Percentiles rank a stretch among this genome's conserved stretches.
Evolutionary conservation across 2,888 invertebrate genomes (phyloP).

Genomic region (Xanthorhoe designata): DNA sequence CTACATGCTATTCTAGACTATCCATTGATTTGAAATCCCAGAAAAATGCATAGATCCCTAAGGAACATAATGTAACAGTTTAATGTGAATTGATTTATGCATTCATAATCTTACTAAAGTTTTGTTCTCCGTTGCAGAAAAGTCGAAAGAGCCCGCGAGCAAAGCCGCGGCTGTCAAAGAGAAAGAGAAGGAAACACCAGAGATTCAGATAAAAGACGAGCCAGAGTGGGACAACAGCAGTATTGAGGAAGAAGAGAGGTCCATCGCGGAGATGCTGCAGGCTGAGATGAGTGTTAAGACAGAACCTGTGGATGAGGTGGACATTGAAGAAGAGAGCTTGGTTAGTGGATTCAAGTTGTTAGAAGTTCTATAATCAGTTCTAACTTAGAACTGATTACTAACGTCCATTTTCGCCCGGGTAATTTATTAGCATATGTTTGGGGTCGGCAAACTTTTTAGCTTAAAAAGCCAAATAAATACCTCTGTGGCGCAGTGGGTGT

Average conservation of each 20-base stretch:
- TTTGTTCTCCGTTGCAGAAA: conserved; percentile 53
- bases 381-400: too few relatives aligned
- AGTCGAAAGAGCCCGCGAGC: conserved; percentile 54
- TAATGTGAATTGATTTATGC: too few relatives aligned
- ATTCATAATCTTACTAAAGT: neutral
- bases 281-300: conserved; percentile 89
- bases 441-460: too few relatives aligned
- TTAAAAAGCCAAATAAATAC: too few relatives aligned
- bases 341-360: conserved; percentile 51
- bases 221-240: conserved; percentile 89
- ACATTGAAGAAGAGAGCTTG: conserved; percentile 83
- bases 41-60: too few relatives aligned
- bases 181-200: conserved; percentile 37
- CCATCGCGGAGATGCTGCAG: conserved; percentile 88
- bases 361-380: too few relatives aligned
- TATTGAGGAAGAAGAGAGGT: conserved; percentile 86
- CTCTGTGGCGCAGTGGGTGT: too few relatives aligned
- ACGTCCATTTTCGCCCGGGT: too few relatives aligned
- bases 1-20: too few relatives aligned
- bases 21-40: too few relatives aligned
- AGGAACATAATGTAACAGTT: too few relatives aligned
- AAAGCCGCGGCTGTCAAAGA: conserved; percentile 12
- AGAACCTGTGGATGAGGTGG: conserved; percentile 84
- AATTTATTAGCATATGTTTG: too few relatives aligned
- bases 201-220: conserved; percentile 76